These are phyloP conservation scores for Ceratitis capitata DNA, from an alignment of 1,140 invertebrate genomes.

Conservation along the genomic window DNA sequence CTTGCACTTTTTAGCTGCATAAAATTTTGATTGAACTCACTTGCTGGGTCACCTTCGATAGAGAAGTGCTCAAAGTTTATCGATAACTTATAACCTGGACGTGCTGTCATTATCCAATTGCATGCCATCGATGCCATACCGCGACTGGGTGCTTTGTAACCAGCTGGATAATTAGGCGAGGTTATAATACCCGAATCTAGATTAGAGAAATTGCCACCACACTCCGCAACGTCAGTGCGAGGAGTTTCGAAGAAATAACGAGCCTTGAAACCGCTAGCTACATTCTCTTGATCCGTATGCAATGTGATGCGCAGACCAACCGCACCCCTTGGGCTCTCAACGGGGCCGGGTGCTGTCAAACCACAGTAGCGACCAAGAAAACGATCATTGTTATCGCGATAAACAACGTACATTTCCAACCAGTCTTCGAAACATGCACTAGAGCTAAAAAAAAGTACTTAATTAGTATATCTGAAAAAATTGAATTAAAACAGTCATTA, in stretches of 20 bases:
- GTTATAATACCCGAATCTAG: constrained; percentile 85
- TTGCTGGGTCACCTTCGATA: constrained; percentile 86
- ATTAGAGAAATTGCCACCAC: constrained; percentile 88
- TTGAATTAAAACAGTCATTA: constrained; percentile 50
- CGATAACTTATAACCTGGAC: constrained; percentile 82
- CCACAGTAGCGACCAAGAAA: constrained; percentile 88
- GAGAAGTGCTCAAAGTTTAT: constrained; percentile 88
- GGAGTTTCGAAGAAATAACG: constrained; percentile 87
- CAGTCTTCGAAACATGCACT: constrained; percentile 89
- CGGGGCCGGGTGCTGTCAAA: constrained; percentile 84
- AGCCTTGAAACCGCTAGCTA: constrained; percentile 91
- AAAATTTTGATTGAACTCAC: constrained; percentile 69
- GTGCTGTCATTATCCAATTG: constrained; percentile 91
- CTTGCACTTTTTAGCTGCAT: background rate
- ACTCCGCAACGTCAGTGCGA: constrained; percentile 90
- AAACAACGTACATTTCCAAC: constrained; percentile 91
- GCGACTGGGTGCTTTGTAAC: constrained; percentile 81
- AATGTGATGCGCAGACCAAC: constrained; percentile 84
- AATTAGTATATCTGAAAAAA: background rate
- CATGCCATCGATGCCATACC: constrained; percentile 84
- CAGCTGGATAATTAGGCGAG: constrained; percentile 87
- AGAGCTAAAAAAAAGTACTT: constrained; percentile 65
- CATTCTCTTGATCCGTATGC: constrained; percentile 83
- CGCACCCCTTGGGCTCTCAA: constrained; percentile 87
- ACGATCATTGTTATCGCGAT: constrained; percentile 80